phyloP scores from a whole-genome alignment of 2,113 vertebrate species.

The Crotalus tigris region DNA sequence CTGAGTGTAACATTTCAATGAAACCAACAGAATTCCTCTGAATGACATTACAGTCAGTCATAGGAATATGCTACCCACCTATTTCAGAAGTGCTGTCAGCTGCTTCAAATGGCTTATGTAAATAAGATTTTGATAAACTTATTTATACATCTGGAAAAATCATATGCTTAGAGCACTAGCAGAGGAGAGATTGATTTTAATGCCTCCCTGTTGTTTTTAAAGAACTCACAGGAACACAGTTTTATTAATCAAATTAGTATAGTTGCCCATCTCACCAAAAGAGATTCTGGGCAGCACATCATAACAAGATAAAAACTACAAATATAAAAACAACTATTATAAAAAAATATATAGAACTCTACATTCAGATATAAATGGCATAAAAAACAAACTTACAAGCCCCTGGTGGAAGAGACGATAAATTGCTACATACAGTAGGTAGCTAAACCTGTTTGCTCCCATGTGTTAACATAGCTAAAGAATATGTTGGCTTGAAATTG shows the following conservation, averaged over 20 bases:
- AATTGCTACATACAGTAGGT: background rate
- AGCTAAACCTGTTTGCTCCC: background rate
- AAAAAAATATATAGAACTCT: background rate
- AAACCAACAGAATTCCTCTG: slow-evolving; percentile 18
- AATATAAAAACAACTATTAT: background rate
- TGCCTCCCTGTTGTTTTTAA: background rate
- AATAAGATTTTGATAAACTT: background rate
- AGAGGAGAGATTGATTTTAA: background rate
- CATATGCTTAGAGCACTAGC: background rate
- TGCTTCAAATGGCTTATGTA: background rate
- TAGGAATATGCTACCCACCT: background rate
- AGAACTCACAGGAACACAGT: background rate
- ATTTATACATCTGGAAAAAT: background rate
- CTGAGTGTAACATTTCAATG: slow-evolving; percentile 13
- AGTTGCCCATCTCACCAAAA: background rate
- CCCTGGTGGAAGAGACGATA: background rate
- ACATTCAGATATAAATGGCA: background rate
- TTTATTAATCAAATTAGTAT: background rate
- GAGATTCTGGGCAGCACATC: background rate
- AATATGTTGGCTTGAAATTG: background rate
- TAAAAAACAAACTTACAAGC: background rate
- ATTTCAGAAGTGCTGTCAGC: background rate
- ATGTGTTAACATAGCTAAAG: background rate
- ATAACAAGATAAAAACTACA: background rate
- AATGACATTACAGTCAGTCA: background rate